Base-by-base conservation (phyloP, 2,113 vertebrate genomes). In the Hypocryptadius cinnamomeus region DNA sequence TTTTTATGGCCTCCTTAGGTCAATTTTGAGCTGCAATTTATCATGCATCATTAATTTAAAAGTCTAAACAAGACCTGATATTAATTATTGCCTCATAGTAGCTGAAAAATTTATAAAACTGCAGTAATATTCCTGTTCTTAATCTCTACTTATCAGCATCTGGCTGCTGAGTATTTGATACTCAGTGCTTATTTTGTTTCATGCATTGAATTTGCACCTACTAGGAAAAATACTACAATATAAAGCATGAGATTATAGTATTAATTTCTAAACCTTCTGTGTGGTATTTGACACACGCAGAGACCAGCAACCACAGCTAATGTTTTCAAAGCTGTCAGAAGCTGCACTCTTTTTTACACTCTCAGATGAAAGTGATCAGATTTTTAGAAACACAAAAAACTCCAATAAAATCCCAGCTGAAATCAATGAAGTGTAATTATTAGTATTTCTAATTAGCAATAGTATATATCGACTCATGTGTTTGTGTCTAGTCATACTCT, bases 321-420 rank as follows among this genome's bases (percentile, higher is more conserved):
- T 77, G 51, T 94, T 91, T 84, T 89, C 91, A 89, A 92, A 91
- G 84, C 73, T 74, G 50, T 79, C 45, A 91, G 66, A 93, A 85
- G 44, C 69, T 80, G 40, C 24, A 37, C 23, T 88, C 16, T 40
- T 79, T 79, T 92, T 94, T 74, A 71, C 66, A 85, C 11, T 25
- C 37, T 73, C n/a, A 71, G 35, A 93, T 82, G 86, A 89, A 92
- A 83, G 31, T 40, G 30, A 74, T 48, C 22, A 17, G 51, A 83
- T 80, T 91, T 90, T 85, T 63, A 73, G 51, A 83, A 85, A 56
- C 56, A 56, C 40, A n/a, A 44, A 78, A 83, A 11, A 0, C 2
- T 8, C 25, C 19, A 63, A 54, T 40, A 54, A 89, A 84, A 72
- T 87, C 39, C 63, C 16, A 20, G 16, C 50, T 76, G 35, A 78